Base-by-base conservation (phyloP, 2,888 invertebrate genomes). In the Xestia ashworthii region DNA sequence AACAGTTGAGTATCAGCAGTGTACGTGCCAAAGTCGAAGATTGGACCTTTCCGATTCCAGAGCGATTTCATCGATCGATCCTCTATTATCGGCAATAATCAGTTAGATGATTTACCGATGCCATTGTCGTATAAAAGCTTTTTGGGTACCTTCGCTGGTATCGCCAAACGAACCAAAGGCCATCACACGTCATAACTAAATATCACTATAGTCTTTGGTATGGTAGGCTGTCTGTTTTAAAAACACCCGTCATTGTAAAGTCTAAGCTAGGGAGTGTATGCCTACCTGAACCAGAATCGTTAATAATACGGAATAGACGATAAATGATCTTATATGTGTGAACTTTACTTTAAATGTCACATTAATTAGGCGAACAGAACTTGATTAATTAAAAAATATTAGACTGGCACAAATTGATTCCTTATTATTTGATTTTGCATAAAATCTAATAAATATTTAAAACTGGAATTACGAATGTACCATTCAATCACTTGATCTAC, bases 391-490 rank as follows among this genome's bases (percentile, higher is more conserved):
- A 14, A 62, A 41, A 60, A 69, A 32, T 44, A 25, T 55, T n/a
- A 67, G 58, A 66, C n/a, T 50, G 6, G 46, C 46, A 58, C 58
- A 69, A 48, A 14, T 68, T 0, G 68, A 71, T 83, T 83, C 50
- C 71, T 76, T 71, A 70, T 72, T 78, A 82, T 58, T 72, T 58
- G 14, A 60, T 69, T 78, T 64, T 32, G 71, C 70, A 79, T 78
- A 77, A 76, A 73, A 67, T 38, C 48, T 41, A 77, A 74, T 77
- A 58, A 85, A 83, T 65, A 76, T 69, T 64, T 41, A 68, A 69
- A 66, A 74, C 69, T 71, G 50, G 48, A 70, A 72, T 70, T 60
- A 79, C 67, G 60, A 44, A 53, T 50, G 55, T 75, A 70, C 53
- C 38, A 73, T 68, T 73, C 65, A 64, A 73, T 73, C 62, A 62